phyloP scores from a whole-genome alignment of 2,797 vertebrate genomes.

The Pipistrellus kuhlii region DNA sequence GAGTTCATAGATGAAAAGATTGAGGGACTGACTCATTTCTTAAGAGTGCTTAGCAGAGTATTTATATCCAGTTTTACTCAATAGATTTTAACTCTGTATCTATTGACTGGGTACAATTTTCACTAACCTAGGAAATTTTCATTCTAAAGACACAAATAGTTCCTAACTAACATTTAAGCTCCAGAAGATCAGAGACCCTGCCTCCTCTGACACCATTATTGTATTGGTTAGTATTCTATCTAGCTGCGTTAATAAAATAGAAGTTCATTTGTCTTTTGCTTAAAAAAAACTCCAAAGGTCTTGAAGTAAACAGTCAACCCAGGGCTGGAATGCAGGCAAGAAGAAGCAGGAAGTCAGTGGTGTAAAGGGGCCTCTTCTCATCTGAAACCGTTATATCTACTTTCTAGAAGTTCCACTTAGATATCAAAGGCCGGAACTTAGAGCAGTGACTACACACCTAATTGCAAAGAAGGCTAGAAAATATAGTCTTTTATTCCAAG shows the following conservation, averaged over 20 bases:
- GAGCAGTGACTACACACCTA: not conserved
- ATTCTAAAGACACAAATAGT: not conserved
- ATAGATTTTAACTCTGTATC: conserved; percentile 1
- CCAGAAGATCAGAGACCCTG: not conserved
- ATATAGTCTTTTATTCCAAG: not conserved
- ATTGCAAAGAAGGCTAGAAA: not conserved
- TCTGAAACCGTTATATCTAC: not conserved
- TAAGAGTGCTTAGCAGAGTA: not conserved
- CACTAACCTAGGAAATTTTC: not conserved
- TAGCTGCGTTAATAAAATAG: not conserved
- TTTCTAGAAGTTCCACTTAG: not conserved
- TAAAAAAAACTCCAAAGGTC: not conserved
- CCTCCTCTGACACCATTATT: not conserved
- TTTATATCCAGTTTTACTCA: conserved; percentile 26
- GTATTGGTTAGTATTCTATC: not conserved
- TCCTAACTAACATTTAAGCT: not conserved
- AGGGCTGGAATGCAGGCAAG: not conserved
- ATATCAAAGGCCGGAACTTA: not conserved
- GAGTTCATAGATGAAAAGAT: not conserved
- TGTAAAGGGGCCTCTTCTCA: not conserved
- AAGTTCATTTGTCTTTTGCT: not conserved
- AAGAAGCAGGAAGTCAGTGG: not conserved
- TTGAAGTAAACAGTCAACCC: not conserved
- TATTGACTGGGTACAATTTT: not conserved
- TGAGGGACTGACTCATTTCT: not conserved